Conservation (phyloP, 2,113 vertebrate genomes). For the Pontoporia blainvillei region DNA sequence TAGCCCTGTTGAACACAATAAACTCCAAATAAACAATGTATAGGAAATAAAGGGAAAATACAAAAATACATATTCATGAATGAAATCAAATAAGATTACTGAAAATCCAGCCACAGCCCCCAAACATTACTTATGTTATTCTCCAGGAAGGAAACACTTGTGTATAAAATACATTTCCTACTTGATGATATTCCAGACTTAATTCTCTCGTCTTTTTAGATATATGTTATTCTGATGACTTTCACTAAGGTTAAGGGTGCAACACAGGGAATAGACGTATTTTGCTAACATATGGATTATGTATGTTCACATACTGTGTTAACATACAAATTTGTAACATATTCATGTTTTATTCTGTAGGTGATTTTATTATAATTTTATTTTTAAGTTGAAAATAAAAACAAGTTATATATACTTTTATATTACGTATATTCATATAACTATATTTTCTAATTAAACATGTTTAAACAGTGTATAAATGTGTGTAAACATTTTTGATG, state of each 20-base stretch:
- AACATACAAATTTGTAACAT: neutral
- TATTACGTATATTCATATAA: neutral
- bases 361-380: neutral
- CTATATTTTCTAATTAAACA: neutral
- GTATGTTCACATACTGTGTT: neutral
- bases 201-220: neutral
- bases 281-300: neutral
- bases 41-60: neutral
- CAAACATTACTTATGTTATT: neutral
- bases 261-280: neutral
- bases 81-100: neutral
- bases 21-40: neutral
- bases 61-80: neutral
- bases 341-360: neutral
- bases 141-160: neutral
- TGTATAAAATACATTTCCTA: neutral
- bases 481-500: neutral
- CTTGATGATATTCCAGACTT: neutral
- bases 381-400: constrained; percentile 11
- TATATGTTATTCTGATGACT: neutral
- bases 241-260: neutral
- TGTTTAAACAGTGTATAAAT: neutral
- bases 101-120: neutral
- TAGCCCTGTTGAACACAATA: neutral
- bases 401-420: neutral